Percentiles rank a stretch among this genome's conserved stretches.
Evolutionary conservation across 2,888 invertebrate species (phyloP).

Genomic region (Ormyrus rosae): DNA sequence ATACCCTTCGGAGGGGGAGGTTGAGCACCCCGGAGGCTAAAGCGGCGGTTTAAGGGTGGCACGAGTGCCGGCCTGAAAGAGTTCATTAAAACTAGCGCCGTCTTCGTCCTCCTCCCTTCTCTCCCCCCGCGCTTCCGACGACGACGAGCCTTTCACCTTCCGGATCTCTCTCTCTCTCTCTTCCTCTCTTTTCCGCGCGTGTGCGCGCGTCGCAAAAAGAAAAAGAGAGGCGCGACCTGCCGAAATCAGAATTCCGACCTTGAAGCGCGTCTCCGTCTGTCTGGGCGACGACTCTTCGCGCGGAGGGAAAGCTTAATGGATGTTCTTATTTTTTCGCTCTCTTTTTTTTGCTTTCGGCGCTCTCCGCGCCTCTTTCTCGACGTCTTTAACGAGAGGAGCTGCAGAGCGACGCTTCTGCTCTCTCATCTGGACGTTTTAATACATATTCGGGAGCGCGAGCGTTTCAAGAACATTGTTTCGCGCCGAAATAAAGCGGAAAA

Average conservation of each 20-base stretch:
- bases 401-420: neutral
- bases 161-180: neutral
- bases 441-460: too few species aligned
- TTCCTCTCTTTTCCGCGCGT: constrained; percentile 39
- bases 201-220: neutral
- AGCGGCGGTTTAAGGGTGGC: constrained; percentile 71
- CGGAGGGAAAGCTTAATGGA: constrained; percentile 34
- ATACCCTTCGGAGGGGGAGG: constrained; percentile 2
- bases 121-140: constrained; percentile 25
- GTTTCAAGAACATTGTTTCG: too few species aligned
- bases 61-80: constrained; percentile 71
- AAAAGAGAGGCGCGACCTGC: constrained; percentile 4
- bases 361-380: neutral
- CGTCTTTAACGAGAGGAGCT: constrained; percentile 18
- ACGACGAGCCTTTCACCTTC: constrained; percentile 17
- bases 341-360: neutral
- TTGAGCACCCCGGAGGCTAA: constrained; percentile 67
- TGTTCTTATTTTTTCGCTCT: constrained; percentile 36
- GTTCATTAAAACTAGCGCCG: constrained; percentile 73
- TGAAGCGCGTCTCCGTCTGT: neutral
- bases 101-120: constrained; percentile 62
- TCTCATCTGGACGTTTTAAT: too few species aligned
- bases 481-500: too few species aligned
- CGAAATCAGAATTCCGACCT: constrained; percentile 49
- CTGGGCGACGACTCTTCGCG: neutral